Evolutionary conservation across 2,797 vertebrate species (phyloP).

Genomic region (Columba guinea): DNA sequence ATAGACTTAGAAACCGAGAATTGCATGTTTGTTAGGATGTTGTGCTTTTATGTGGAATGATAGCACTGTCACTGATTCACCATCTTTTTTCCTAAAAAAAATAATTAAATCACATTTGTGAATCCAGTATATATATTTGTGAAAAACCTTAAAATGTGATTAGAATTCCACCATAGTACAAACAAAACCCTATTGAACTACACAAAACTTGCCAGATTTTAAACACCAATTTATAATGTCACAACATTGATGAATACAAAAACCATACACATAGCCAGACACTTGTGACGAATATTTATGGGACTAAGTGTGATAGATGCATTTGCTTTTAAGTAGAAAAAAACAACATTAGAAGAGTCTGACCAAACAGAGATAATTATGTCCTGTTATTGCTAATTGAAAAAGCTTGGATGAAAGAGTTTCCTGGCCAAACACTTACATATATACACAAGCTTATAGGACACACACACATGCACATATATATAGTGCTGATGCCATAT

Average conservation of each 20-base stretch:
- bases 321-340: not conserved
- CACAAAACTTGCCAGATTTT: not conserved
- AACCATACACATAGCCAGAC: not conserved
- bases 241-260: not conserved
- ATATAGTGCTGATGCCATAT: not conserved
- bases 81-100: not conserved
- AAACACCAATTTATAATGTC: not conserved
- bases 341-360: not conserved
- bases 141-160: slow-evolving; percentile 13
- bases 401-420: not conserved
- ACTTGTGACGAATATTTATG: slow-evolving; percentile 8
- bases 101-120: not conserved
- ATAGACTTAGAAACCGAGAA: not conserved
- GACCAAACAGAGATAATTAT: not conserved
- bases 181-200: not conserved
- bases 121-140: not conserved
- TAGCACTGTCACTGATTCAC: not conserved
- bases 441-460: not conserved
- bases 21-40: not conserved
- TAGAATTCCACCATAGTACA: not conserved
- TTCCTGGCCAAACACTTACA: not conserved
- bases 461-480: not conserved
- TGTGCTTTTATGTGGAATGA: not conserved
- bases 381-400: not conserved
- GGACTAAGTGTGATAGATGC: not conserved